Evolutionary conservation across 2,888 invertebrate species (phyloP), one percentile per base, ranked within the genome.

Genomic region (Xestoiulus laeticollis): DNA sequence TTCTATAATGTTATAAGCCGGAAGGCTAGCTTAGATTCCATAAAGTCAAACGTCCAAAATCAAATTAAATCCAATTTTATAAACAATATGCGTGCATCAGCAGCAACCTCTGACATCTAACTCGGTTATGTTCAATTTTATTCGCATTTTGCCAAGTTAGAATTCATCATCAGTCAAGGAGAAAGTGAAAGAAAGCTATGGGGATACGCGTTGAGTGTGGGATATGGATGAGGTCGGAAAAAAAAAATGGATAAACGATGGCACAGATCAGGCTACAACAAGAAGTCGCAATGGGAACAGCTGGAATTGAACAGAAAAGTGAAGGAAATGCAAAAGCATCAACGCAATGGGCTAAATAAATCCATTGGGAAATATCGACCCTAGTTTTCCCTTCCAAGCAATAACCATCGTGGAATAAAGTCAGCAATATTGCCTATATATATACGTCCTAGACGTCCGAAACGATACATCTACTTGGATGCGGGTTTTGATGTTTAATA

Each of bases 291-390:
- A 12, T 30, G 78, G 78, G 78, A 78, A 78, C 78, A 78, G 78
- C 78, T 78, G 78, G 78, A 30, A 78, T 78, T 30, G 78, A 78
- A 30, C 78, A 30, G 78, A 78, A 78, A 78, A 30, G 30, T 30
- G 78, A 78, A 78, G 78, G 30, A 78, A 78, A 30, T 78, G 78
- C 78, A 78, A 78, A 30, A 26, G 78, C 78, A 78, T 78, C 30
- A 30, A 30, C 78, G 78, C 78, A 78, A 30, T 78, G 78, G 78
- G 78, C 30, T 26, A 78, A 78, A 30, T 78, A 78, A 78, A 78
- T 78, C 78, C 78, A 78, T 78, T 30, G 68, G 68, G 78, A 78
- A 78, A 78, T 78, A 78, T 78, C 78, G 78, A 78, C 78, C 78
- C 14, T 16, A 12, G 26, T 78, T 78, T 59, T 26, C 68, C 68